Evolutionary conservation across 2,113 vertebrate species (phyloP), one percentile per base, ranked within the genome.

Genomic region (Grantiella picta): DNA sequence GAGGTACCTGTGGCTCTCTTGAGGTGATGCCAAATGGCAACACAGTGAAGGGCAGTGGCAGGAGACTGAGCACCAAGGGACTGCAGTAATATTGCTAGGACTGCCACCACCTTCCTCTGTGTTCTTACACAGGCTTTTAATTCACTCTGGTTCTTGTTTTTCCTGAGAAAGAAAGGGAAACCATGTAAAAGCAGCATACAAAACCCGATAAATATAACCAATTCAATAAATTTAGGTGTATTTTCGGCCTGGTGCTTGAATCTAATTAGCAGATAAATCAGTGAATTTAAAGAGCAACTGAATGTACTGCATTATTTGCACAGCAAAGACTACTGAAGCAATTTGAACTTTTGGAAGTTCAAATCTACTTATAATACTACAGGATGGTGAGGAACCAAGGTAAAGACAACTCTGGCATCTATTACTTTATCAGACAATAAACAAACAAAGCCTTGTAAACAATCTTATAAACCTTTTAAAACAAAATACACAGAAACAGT

Each of bases 381-480:
- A 29, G 29, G 25, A 16, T 50, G 45, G 28, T 68, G 75, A 79
- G 49, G 40, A 95, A 49, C 18, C 0, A 2, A 61, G 31, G 28
- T 36, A 24, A 76, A 76, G n/a, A 44, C 49, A 71, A 36, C 25
- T 75, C 77, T 87, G 56, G 36, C 44, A 52, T 40, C 23, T 33
- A 44, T 44, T 35, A 33, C 57, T 23, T 94, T 1, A 1, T 45
- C 45, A 40, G 28, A 42, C 20, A 64, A 56, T 38, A 80, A 86
- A 73, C 47, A 84, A 86, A 73, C 44, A 84, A 82, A 88, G 29
- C 28, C 40, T 80, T 60, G 25, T 66, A 81, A 94, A 69, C 70
- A 80, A 49, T 49, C 49, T 59, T 86, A 76, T 27, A 72, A 96
- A 76, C 73, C 60, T 50, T 84, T 91, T 35, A 52, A 78, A 93